Conservation (phyloP, 2,113 vertebrate species). For the Cyphomyrus discorhynchus region DNA sequence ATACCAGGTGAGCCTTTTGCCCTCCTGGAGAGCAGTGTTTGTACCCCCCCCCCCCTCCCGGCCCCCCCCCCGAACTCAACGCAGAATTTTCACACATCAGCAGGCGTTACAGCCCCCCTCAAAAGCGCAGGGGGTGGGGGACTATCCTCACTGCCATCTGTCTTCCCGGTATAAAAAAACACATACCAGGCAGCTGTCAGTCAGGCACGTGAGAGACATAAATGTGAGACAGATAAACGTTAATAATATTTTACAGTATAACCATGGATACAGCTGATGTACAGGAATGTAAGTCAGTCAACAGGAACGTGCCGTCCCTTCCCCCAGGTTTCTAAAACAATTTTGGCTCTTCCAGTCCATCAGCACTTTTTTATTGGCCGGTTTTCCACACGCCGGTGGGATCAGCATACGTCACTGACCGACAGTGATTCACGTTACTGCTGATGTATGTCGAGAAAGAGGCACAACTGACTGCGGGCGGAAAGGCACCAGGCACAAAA, state of each 20-base stretch:
- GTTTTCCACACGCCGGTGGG: neutral
- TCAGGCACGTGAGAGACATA: neutral
- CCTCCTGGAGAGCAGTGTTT: neutral
- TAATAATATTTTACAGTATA: neutral
- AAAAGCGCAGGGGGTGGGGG: neutral
- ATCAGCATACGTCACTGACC: neutral
- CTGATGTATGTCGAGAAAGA: neutral
- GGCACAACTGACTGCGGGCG: neutral
- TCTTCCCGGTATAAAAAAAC: neutral
- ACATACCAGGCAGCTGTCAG: neutral
- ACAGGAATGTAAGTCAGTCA: neutral
- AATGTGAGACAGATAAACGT: neutral
- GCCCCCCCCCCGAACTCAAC: neutral
- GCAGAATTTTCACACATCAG: neutral
- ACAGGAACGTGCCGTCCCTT: neutral
- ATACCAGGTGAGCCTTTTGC: neutral
- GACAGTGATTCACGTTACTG: neutral
- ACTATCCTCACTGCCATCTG: neutral
- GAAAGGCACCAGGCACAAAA: neutral
- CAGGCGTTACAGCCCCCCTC: neutral
- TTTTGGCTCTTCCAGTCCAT: neutral
- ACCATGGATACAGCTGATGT: neutral
- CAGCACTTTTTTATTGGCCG: neutral
- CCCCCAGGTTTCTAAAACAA: neutral
- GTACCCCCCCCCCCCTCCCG: neutral